Conservation (phyloP, 2,797 vertebrate genomes). For the Eurystomus glaucurus region DNA sequence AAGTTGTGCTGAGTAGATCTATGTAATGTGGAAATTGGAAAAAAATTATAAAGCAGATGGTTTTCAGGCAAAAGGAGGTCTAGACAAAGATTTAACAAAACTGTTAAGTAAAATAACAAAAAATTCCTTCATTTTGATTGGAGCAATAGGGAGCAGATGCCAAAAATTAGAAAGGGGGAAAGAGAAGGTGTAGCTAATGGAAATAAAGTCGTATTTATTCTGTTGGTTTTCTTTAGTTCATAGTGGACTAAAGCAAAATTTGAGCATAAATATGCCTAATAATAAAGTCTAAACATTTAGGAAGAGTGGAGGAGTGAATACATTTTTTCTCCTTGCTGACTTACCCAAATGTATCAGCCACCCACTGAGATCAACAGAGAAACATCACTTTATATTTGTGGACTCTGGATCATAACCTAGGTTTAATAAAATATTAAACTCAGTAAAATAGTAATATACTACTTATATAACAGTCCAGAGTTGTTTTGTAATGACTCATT, state of each 20-base stretch:
- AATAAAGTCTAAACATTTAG: not conserved
- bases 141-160: not conserved
- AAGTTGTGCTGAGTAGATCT: not conserved
- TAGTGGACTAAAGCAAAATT: not conserved
- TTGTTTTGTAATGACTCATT: not conserved
- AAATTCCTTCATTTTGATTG: not conserved
- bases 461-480: not conserved
- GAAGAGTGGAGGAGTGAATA: accelerated
- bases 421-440: not conserved
- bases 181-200: not conserved
- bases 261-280: not conserved
- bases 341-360: not conserved
- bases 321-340: not conserved
- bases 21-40: not conserved
- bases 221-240: not conserved
- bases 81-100: not conserved
- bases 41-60: not conserved
- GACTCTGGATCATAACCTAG: not conserved
- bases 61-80: not conserved
- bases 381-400: not conserved
- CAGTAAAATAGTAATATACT: not conserved
- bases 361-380: not conserved
- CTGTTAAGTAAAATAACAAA: not conserved
- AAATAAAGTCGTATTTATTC: not conserved
- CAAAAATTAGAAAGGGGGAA: not conserved